Evolutionary conservation across 2,113 vertebrate genomes (phyloP).

Genomic region (Origma solitaria): DNA sequence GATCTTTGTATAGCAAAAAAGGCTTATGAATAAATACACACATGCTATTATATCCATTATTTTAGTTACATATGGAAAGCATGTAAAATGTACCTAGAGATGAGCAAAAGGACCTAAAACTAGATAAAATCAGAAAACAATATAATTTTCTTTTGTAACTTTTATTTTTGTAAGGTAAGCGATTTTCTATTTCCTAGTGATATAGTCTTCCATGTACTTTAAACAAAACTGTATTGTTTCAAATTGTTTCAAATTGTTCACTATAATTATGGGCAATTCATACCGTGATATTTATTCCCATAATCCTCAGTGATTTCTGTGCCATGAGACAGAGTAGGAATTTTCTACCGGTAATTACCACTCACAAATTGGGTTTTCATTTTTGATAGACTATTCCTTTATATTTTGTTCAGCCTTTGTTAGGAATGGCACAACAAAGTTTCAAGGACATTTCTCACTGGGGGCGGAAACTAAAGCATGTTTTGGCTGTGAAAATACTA

Average conservation of each 20-base stretch:
- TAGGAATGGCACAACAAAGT: background rate
- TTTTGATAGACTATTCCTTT: background rate
- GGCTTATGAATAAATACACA: background rate
- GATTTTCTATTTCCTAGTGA: background rate
- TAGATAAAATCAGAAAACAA: background rate
- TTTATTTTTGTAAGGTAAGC: background rate
- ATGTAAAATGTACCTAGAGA: background rate
- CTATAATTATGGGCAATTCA: background rate
- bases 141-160: background rate
- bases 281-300: background rate
- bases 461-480: background rate
- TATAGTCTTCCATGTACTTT: background rate
- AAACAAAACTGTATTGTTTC: background rate
- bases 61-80: background rate
- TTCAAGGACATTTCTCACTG: background rate
- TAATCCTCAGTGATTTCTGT: background rate
- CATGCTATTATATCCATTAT: background rate
- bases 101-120: background rate
- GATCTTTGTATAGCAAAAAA: background rate
- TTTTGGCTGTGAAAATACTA: background rate
- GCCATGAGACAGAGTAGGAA: background rate
- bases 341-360: background rate
- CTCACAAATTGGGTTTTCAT: background rate
- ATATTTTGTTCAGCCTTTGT: background rate
- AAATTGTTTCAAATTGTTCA: background rate